phyloP scores from a whole-genome alignment of 2,113 vertebrate genomes.

The Pomatostomus ruficeps region DNA sequence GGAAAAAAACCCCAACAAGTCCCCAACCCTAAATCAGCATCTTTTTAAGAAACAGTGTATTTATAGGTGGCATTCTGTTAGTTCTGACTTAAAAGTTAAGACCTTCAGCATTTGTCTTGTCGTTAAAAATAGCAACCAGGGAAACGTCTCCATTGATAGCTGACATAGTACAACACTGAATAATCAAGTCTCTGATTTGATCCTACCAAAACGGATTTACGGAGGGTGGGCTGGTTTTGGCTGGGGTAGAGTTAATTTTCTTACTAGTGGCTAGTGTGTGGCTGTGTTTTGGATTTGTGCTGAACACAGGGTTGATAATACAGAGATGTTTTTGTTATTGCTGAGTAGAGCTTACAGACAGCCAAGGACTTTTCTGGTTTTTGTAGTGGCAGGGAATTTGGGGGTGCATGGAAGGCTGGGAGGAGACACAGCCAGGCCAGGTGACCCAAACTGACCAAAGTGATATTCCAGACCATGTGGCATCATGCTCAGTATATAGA shows the following conservation, averaged over 20 bases:
- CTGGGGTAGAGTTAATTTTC: not conserved
- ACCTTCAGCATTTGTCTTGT: not conserved
- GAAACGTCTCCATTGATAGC: not conserved
- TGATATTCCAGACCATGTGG: not conserved
- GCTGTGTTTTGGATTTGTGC: not conserved
- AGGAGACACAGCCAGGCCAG: not conserved
- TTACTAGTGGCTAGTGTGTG: not conserved
- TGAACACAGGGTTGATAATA: not conserved
- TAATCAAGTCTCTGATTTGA: not conserved
- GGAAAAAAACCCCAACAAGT: not conserved
- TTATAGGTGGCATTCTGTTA: not conserved
- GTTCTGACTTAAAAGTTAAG: not conserved
- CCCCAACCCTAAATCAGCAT: not conserved
- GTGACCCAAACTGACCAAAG: not conserved
- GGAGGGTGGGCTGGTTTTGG: not conserved
- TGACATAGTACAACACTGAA: not conserved
- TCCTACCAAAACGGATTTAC: not conserved
- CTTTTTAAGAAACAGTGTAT: not conserved
- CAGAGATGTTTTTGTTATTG: not conserved
- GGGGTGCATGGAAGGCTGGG: not conserved
- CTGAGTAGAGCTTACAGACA: not conserved
- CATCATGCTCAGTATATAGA: not conserved
- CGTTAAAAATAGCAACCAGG: not conserved
- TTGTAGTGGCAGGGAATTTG: not conserved
- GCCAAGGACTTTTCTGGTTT: not conserved